A percentile compares a stretch with the other conserved stretches of the same genome.
These are phyloP conservation scores for Cyrtodaria siliqua DNA, from an alignment of 2,888 invertebrate genomes.

Conservation along the genomic window DNA sequence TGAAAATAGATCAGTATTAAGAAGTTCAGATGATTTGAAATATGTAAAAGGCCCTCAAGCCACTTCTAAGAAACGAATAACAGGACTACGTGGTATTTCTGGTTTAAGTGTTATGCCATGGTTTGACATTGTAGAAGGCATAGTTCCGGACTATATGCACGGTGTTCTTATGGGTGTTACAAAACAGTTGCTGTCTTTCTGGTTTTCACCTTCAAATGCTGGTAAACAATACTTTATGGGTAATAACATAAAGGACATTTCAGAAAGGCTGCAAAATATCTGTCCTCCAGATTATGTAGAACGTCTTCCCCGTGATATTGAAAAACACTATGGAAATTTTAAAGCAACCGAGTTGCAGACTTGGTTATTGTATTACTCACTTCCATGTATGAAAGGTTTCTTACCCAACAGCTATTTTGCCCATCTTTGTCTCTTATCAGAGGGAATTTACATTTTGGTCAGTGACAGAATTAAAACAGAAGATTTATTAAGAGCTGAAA, in stretches of 20 bases:
- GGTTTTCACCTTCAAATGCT: constrained; percentile 10
- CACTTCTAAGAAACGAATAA: constrained; percentile 1
- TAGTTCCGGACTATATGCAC: constrained; percentile 39
- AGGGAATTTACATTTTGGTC: constrained; percentile 1
- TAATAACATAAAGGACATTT: constrained; percentile 9
- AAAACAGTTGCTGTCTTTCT: constrained; percentile 1
- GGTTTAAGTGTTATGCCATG: constrained; percentile 10
- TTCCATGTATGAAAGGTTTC: constrained; percentile 24
- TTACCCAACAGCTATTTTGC: constrained; percentile 11
- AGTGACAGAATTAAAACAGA: constrained; percentile 12
- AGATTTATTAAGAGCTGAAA: constrained; percentile 28
- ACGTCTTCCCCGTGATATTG: constrained; percentile 21
- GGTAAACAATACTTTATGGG: constrained; percentile 20
- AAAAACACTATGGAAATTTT: constrained; percentile 31
- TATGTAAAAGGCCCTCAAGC: background rate
- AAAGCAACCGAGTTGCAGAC: constrained; percentile 41
- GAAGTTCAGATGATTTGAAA: too few species aligned
- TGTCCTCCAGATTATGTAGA: constrained; percentile 20
- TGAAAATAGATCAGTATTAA: background rate
- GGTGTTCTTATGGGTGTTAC: constrained; percentile 32
- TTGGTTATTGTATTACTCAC: constrained; percentile 24
- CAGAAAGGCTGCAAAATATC: constrained; percentile 7
- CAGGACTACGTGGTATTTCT: constrained; percentile 25
- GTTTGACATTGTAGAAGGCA: constrained; percentile 30
- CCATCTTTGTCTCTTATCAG: constrained; percentile 14